phyloP scores from a whole-genome alignment of 2,888 invertebrate genomes.

The Lordiphosa fenestrarum region DNA sequence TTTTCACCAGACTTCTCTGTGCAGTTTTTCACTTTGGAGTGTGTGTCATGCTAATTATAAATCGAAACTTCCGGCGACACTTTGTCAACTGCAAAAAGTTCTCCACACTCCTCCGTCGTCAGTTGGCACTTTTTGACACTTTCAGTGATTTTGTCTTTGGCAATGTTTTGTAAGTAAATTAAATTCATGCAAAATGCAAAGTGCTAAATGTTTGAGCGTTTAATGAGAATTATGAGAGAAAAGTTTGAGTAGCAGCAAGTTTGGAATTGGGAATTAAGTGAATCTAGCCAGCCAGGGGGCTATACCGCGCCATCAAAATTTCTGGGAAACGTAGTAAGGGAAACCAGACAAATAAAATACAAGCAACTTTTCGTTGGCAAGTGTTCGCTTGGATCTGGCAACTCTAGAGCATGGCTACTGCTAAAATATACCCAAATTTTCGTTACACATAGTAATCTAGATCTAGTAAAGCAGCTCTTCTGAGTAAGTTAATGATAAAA shows the following conservation, averaged over 20 bases:
- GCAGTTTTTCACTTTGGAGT: conserved; percentile 57
- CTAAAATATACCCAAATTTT: no score
- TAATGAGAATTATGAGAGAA: neutral
- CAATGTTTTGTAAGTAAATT: conserved; percentile 40
- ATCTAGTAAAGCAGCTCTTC: no score
- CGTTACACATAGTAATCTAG: no score
- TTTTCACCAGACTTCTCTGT: conserved; percentile 53
- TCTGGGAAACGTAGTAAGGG: no score
- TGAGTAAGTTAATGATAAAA: no score
- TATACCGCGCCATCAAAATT: no score
- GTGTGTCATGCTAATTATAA: conserved; percentile 74
- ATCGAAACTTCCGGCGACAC: conserved; percentile 73
- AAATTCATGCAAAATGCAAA: conserved; percentile 52
- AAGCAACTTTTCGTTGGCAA: no score
- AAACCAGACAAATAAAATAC: no score
- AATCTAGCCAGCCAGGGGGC: no score
- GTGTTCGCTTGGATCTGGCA: no score
- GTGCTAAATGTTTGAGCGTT: conserved; percentile 21
- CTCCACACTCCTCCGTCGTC: conserved; percentile 10
- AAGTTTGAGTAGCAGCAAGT: neutral
- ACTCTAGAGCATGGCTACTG: no score
- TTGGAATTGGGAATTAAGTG: no score
- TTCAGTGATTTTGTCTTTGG: conserved; percentile 37
- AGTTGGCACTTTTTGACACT: conserved; percentile 53
- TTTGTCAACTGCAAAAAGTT: conserved; percentile 65